Conservation (phyloP, 2,888 invertebrate species). For the Baccha elongata region DNA sequence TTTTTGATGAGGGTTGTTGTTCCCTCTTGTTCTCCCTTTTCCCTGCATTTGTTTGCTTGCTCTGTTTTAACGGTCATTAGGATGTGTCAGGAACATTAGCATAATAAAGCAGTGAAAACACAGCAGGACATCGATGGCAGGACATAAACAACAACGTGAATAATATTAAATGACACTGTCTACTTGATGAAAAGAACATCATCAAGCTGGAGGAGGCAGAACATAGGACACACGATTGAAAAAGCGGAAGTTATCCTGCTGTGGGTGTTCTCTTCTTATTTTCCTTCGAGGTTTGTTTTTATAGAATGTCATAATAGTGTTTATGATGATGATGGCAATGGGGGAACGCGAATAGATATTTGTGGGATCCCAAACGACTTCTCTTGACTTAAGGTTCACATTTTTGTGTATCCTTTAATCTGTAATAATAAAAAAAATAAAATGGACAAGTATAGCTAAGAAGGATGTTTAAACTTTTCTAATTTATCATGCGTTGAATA, state of each 20-base stretch:
- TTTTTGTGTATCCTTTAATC: constrained; percentile 38
- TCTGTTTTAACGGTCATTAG: constrained; percentile 72
- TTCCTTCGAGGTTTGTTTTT: constrained; percentile 30
- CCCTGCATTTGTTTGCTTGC: constrained; percentile 60
- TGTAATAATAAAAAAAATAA: constrained; percentile 1
- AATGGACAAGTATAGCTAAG: background rate
- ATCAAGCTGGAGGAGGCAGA: constrained; percentile 42
- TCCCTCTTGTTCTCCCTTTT: constrained; percentile 7
- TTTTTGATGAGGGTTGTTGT: constrained; percentile 33
- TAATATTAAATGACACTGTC: constrained; percentile 71
- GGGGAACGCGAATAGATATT: constrained; percentile 44
- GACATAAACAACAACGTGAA: constrained; percentile 73
- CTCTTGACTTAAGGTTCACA: constrained; percentile 12
- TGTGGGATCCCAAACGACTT: constrained; percentile 48
- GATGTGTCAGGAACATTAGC: constrained; percentile 74
- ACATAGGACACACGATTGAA: constrained; percentile 26
- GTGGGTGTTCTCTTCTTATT: constrained; percentile 26
- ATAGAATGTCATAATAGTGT: constrained; percentile 38
- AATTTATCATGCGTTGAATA: constrained; percentile 21
- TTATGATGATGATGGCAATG: constrained; percentile 23
- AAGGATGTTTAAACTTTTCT: constrained; percentile 31
- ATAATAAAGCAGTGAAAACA: constrained; percentile 74
- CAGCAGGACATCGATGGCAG: constrained; percentile 74
- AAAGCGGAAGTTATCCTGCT: constrained; percentile 59
- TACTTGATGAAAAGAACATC: constrained; percentile 59